Evolutionary conservation across 2,797 vertebrate genomes (phyloP).

Genomic region (Anguilla anguilla): DNA sequence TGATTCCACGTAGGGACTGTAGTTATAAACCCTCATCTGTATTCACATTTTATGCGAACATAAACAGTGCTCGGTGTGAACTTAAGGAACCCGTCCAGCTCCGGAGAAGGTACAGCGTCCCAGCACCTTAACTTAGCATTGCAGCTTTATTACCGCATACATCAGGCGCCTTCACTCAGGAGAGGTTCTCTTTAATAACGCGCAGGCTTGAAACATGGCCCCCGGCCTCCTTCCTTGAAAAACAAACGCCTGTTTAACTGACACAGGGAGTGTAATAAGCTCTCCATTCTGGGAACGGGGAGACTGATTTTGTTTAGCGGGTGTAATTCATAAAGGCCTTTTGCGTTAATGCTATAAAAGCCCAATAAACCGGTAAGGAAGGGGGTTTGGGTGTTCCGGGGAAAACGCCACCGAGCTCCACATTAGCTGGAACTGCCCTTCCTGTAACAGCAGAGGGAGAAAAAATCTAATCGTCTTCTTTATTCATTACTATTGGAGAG

Average conservation of each 20-base stretch:
- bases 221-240: constrained; percentile 1
- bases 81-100: neutral
- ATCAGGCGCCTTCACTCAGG: constrained; percentile 35
- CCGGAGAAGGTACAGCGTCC: neutral
- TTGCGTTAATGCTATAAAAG: neutral
- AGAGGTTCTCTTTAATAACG: constrained; percentile 18
- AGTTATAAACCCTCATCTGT: neutral
- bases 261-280: constrained; percentile 19
- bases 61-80: neutral
- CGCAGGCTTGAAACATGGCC: constrained; percentile 14
- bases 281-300: constrained; percentile 4
- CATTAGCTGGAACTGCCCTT: neutral
- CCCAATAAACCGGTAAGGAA: neutral
- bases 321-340: neutral
- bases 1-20: neutral
- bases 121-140: constrained; percentile 3
- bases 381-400: neutral
- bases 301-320: constrained; percentile 24
- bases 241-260: constrained; percentile 14
- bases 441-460: neutral
- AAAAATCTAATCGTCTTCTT: constrained; percentile 15
- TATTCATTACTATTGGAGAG: constrained; percentile 14
- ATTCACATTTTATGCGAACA: constrained; percentile 17
- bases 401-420: neutral
- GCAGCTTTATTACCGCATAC: constrained; percentile 26